Conservation (phyloP, 53 echinoderm and acorn worm genomes). For the Glandiceps talaboti region DNA sequence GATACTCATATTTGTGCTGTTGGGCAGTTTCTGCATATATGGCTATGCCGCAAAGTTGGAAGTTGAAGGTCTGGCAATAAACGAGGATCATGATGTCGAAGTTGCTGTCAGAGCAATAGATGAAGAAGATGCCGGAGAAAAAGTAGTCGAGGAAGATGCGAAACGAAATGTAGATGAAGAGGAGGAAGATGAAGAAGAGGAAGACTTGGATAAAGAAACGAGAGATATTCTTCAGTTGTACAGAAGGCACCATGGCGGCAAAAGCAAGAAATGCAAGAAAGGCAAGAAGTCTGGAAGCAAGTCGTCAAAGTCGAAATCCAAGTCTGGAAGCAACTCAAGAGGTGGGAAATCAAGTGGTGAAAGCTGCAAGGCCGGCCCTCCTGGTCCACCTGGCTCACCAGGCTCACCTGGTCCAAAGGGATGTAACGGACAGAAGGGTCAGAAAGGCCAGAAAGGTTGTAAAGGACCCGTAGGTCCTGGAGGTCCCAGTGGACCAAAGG, state of each 20-base stretch:
- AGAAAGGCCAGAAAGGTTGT: slow-evolving; percentile 5
- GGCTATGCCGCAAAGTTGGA: background rate
- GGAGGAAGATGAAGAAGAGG: no score
- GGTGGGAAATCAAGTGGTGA: no score
- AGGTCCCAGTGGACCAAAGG: slow-evolving; percentile 5
- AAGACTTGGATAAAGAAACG: no score
- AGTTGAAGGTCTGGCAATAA: background rate
- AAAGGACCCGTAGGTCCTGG: slow-evolving; percentile 3
- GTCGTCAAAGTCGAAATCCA: background rate
- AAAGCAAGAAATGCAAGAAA: no score
- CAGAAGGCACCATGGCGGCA: no score
- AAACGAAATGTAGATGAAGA: no score
- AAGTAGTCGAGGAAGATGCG: no score
- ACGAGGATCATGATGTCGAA: background rate
- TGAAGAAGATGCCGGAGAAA: background rate
- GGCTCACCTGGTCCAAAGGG: no score
- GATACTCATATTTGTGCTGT: background rate
- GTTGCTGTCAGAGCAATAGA: background rate
- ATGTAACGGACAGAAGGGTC: slow-evolving; percentile 4
- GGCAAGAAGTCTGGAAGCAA: no score
- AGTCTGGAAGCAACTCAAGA: background rate
- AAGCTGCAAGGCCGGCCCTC: slow-evolving; percentile 1
- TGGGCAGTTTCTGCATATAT: background rate
- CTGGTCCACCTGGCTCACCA: slow-evolving; percentile 19
- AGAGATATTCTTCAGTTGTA: no score